Conservation (phyloP, 2,113 vertebrate species). For the Oreotrochilus melanogaster region DNA sequence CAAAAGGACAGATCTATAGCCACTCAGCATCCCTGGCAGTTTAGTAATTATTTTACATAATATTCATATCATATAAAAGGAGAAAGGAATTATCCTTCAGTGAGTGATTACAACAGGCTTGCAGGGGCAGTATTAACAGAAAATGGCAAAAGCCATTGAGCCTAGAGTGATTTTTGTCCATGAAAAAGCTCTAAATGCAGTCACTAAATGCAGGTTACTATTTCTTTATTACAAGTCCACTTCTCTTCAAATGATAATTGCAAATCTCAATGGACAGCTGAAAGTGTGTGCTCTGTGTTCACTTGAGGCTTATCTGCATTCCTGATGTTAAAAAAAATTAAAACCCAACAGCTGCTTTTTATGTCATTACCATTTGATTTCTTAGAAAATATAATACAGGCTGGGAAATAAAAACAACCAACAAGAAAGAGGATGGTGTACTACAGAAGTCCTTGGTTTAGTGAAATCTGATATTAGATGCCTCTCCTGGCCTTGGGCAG, state of each 20-base stretch:
- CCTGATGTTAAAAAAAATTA: neutral
- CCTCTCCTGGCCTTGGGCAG: neutral
- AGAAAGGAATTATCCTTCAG: conserved; percentile 49
- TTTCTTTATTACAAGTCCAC: neutral
- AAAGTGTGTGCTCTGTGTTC: neutral
- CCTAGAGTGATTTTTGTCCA: conserved; percentile 7
- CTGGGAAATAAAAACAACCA: neutral
- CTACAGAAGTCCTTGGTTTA: neutral
- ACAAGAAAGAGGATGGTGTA: neutral
- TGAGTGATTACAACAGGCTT: neutral
- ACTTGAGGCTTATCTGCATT: neutral
- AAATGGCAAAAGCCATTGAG: conserved; percentile 15
- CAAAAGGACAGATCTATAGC: conserved; percentile 65
- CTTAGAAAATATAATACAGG: neutral
- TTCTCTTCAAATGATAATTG: conserved; percentile 30
- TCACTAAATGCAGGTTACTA: neutral
- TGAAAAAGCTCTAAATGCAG: neutral
- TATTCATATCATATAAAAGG: conserved; percentile 17
- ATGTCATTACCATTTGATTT: neutral
- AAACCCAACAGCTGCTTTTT: neutral
- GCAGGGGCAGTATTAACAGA: neutral
- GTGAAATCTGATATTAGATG: neutral
- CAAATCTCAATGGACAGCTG: neutral
- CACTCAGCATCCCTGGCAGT: conserved; percentile 35
- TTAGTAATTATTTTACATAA: conserved; percentile 65